Percentiles rank a stretch among this genome's conserved stretches.
These are phyloP conservation scores for human DNA, from an alignment of 2,113 vertebrate species.

Conservation along the genomic window DNA sequence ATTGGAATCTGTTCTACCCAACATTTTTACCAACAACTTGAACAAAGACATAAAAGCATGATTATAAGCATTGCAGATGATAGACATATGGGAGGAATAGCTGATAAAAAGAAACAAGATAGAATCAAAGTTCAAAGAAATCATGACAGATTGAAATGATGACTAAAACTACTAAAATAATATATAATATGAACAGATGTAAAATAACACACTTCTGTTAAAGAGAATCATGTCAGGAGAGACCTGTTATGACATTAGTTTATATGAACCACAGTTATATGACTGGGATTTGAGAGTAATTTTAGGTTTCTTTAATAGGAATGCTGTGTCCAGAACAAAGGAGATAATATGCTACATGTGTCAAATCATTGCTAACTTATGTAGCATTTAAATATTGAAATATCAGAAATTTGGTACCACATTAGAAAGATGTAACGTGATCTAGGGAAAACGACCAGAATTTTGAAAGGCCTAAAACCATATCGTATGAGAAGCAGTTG, in stretches of 20 bases:
- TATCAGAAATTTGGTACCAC: neutral
- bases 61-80: constrained; percentile 64
- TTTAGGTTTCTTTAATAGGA: neutral
- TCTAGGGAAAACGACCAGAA: neutral
- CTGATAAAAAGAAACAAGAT: constrained; percentile 60
- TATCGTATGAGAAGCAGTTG: neutral
- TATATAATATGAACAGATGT: constrained; percentile 64
- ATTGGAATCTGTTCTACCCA: constrained; percentile 3
- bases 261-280: neutral
- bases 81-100: constrained; percentile 66
- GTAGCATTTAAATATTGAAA: constrained; percentile 37
- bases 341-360: neutral
- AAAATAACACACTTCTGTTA: constrained; percentile 44
- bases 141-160: constrained; percentile 63
- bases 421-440: neutral
- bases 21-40: constrained; percentile 61
- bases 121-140: constrained; percentile 72
- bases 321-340: neutral
- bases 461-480: constrained; percentile 23
- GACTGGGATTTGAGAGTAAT: neutral
- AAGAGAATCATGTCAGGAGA: constrained; percentile 42
- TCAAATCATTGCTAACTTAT: neutral
- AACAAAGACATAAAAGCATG: constrained; percentile 65
- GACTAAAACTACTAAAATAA: constrained; percentile 55
- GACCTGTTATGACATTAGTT: constrained; percentile 25